These are phyloP conservation scores for Neodiprion lecontei DNA, from an alignment of 1,140 invertebrate species.

Conservation along the genomic window DNA sequence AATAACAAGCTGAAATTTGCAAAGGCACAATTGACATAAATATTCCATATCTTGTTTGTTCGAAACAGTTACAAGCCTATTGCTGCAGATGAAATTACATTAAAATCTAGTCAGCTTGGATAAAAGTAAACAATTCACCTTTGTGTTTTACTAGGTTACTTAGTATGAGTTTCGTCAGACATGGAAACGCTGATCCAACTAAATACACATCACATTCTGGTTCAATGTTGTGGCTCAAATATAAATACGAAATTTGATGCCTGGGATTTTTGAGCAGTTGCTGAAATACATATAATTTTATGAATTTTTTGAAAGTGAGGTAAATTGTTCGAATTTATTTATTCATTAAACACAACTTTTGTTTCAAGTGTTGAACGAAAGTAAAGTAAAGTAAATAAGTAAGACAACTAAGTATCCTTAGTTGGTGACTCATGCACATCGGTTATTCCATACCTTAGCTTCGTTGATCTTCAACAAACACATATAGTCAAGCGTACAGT, in stretches of 20 bases:
- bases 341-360: no score
- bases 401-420: neutral
- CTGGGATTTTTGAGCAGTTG: neutral
- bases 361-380: no score
- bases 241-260: neutral
- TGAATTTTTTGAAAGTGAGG: no score
- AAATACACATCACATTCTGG: neutral
- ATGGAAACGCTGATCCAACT: neutral
- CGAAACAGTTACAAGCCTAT: no score
- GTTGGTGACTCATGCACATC: neutral
- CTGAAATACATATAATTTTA: neutral
- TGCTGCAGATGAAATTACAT: no score
- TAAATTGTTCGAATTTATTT: no score
- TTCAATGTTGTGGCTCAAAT: neutral
- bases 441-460: neutral
- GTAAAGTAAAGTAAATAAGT: no score
- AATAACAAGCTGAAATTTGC: no score
- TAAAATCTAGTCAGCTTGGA: no score
- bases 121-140: neutral
- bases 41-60: no score
- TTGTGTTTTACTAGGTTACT: neutral
- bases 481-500: neutral
- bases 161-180: neutral
- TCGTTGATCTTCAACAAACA: neutral
- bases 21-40: no score